A percentile compares a stretch with the other conserved stretches of the same genome.
Evolutionary conservation across 2,113 vertebrate genomes (phyloP).

Genomic region (Corvus hawaiiensis): DNA sequence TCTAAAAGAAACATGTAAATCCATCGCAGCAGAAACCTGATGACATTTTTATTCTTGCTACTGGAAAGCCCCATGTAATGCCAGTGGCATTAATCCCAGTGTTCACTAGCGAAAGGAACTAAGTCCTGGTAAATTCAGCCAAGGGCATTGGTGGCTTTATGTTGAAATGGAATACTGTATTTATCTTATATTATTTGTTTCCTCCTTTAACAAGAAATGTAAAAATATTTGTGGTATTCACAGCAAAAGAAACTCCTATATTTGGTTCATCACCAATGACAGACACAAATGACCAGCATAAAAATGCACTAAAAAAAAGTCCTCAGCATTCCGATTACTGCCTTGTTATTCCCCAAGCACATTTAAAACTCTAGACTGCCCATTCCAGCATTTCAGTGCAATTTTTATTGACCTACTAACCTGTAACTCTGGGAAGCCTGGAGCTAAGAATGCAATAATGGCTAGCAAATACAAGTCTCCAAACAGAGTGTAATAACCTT

Average conservation of each 20-base stretch:
- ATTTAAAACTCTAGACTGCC: constrained; percentile 2
- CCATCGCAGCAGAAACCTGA: neutral
- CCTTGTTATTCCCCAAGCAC: neutral
- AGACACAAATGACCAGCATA: neutral
- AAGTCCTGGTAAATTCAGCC: neutral
- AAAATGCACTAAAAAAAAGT: neutral
- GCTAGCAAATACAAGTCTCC: constrained; percentile 51
- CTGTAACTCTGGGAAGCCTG: constrained; percentile 54
- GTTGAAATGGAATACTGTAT: neutral
- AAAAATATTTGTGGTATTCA: neutral
- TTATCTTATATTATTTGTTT: neutral
- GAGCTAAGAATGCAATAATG: constrained; percentile 62
- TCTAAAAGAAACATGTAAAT: neutral
- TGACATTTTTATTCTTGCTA: neutral
- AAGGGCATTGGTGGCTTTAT: neutral
- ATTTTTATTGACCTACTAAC: constrained; percentile 78
- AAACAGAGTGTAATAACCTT: constrained; percentile 59
- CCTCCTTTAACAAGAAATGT: neutral
- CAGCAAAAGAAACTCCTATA: neutral
- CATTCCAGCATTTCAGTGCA: constrained; percentile 70
- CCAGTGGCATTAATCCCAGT: neutral
- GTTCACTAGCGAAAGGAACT: neutral
- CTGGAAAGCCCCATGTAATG: neutral
- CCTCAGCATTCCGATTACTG: neutral
- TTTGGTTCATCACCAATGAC: neutral